These are phyloP conservation scores for Acipenser ruthenus DNA, from an alignment of 2,797 vertebrate genomes.

Conservation along the genomic window DNA sequence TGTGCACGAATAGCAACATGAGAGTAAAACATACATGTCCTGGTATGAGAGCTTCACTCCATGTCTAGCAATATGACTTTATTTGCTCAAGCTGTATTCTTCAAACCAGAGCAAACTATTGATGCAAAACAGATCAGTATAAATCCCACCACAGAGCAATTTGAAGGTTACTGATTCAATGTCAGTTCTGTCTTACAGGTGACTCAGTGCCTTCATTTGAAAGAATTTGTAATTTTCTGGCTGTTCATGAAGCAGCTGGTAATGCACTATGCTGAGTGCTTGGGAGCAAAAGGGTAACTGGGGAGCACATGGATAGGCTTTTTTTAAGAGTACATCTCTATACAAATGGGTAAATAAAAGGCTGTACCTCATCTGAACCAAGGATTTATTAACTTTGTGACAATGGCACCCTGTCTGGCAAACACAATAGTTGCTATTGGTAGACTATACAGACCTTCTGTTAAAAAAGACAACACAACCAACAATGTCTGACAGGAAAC, in stretches of 20 bases:
- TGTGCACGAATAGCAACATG: too few relatives aligned
- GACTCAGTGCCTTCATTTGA: neutral
- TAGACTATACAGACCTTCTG: too few relatives aligned
- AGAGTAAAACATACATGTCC: too few relatives aligned
- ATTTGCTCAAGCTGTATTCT: conserved; percentile 9
- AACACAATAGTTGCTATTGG: too few relatives aligned
- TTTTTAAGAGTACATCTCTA: neutral
- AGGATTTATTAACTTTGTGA: too few relatives aligned
- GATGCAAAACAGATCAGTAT: conserved; percentile 16
- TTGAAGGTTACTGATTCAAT: conserved; percentile 11
- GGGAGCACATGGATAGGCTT: neutral
- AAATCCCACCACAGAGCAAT: neutral
- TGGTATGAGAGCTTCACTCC: too few relatives aligned
- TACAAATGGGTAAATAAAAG: conserved; percentile 1
- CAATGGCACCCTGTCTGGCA: too few relatives aligned
- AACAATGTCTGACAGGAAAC: too few relatives aligned
- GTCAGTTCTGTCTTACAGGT: neutral
- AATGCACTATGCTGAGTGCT: neutral
- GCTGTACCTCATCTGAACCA: too few relatives aligned
- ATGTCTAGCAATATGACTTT: neutral
- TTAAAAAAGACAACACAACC: too few relatives aligned
- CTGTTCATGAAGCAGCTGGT: neutral
- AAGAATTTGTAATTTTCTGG: neutral
- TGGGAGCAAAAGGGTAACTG: too few relatives aligned
- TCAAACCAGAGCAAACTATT: conserved; percentile 15